Evolutionary conservation across 1,140 invertebrate species (phyloP), one percentile per base, ranked within the genome.

Genomic region (Neomicropteryx cornuta): DNA sequence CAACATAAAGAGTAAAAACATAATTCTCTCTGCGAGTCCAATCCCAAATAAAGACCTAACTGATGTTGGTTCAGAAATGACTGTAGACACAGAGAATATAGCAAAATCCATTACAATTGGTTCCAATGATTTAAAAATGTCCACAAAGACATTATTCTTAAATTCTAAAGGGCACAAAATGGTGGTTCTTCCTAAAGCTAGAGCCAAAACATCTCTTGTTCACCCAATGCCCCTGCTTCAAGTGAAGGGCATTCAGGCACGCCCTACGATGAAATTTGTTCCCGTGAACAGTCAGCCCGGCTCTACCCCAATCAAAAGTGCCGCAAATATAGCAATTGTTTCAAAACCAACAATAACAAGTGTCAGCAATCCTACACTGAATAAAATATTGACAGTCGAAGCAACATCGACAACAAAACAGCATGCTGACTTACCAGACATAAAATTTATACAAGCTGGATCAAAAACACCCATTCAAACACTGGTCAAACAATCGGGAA

Each of bases 111-210:
- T 66, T 24, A 62, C 61, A 5, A 57, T 67, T 17, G 62, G 59
- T n/a, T 61, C 62, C 11, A 63, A 62, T 18, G 66, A 68, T 43
- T 42, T 67, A 14, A 68, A 66, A 53, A 58, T 68, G 5, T 62
- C 62, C 4, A 60, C 66, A 1, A 68, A 67, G 53, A 61, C 66
- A 19, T 57, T 67, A 16, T 56, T 68, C 23, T 42, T 68, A 11
- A 68, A 66, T 48, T 60, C 62, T 6, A 68, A 66, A 49, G 63
- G 62, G 5, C 63, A 68, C 46, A 68, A 66, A 46, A 68, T 67
- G 66, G 62, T 68, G 16, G 63, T 68, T 3, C 29, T 68, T 21
- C 66, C 66, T 0, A 63, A 60, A 43, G 40, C 45, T 10, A 41
- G 58, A 22, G 50, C 53, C 18, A 66, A 66, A 53, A 36, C 49